Percentiles rank a stretch among this genome's conserved stretches.
Conservation (phyloP, 2,888 invertebrate species). For the Ophioninae sp. region DNA sequence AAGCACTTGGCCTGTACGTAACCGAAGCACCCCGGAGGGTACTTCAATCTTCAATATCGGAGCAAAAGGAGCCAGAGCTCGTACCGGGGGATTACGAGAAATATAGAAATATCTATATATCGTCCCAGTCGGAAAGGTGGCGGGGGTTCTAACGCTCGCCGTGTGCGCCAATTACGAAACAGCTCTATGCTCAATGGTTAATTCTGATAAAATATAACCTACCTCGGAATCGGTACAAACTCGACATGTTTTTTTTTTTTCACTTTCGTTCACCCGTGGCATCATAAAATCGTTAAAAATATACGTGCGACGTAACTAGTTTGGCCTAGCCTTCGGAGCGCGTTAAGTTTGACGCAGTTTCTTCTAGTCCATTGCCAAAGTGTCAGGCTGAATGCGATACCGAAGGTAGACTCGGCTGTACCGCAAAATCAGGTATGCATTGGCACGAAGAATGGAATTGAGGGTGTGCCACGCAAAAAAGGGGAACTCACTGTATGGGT, state of each 20-base stretch:
- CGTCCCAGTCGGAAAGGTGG: background rate
- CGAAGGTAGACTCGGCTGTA: too few relatives aligned
- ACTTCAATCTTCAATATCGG: conserved; percentile 41
- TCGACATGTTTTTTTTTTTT: background rate
- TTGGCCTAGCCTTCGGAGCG: too few relatives aligned
- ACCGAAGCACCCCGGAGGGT: conserved; percentile 9
- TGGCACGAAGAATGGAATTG: too few relatives aligned
- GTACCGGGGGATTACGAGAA: background rate
- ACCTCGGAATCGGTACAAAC: background rate
- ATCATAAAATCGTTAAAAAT: background rate
- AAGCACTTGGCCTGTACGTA: conserved; percentile 16
- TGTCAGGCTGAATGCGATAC: too few relatives aligned
- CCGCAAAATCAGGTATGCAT: too few relatives aligned
- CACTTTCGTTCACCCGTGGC: background rate
- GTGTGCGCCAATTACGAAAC: conserved; percentile 34
- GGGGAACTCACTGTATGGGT: too few relatives aligned
- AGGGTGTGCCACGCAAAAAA: too few relatives aligned
- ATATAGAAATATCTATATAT: background rate
- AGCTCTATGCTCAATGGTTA: conserved; percentile 10
- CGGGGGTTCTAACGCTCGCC: background rate
- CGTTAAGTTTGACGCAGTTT: too few relatives aligned
- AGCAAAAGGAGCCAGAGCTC: conserved; percentile 2
- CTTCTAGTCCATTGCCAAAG: too few relatives aligned
- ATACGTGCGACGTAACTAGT: too few relatives aligned
- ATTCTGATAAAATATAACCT: conserved; percentile 10